phyloP scores from a whole-genome alignment of 2,888 invertebrate genomes.

The Andrena camellia region DNA sequence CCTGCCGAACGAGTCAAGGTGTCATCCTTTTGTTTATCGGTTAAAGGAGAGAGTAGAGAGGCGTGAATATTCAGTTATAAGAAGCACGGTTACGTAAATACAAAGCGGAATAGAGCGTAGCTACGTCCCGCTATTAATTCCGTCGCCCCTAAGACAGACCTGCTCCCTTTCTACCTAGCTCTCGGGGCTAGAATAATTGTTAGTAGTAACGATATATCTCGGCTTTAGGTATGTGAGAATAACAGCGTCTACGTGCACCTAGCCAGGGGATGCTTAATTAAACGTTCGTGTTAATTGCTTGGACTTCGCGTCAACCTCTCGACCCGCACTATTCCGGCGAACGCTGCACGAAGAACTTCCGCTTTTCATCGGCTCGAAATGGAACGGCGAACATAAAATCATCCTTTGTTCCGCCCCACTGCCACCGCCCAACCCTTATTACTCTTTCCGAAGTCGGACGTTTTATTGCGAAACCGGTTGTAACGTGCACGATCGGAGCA shows the following conservation, averaged over 20 bases:
- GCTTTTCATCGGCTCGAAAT: constrained; percentile 70
- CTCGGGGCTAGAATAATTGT: constrained; percentile 79
- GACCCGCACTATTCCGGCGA: constrained; percentile 65
- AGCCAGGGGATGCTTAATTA: constrained; percentile 80
- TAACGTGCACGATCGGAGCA: constrained; percentile 20
- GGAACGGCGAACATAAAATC: constrained; percentile 61
- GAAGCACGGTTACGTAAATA: constrained; percentile 57
- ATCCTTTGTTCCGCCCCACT: constrained; percentile 35
- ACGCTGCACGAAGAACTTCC: constrained; percentile 69
- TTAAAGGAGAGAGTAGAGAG: background rate
- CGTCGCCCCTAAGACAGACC: constrained; percentile 76
- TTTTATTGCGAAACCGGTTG: constrained; percentile 34
- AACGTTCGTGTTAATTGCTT: constrained; percentile 83
- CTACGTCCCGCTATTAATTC: constrained; percentile 76
- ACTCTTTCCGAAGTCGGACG: constrained; percentile 30
- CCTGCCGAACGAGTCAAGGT: background rate
- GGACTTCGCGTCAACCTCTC: constrained; percentile 79
- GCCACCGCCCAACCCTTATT: constrained; percentile 17
- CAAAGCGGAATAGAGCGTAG: constrained; percentile 52
- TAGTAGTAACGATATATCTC: constrained; percentile 81
- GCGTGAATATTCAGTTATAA: constrained; percentile 46
- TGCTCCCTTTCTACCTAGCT: constrained; percentile 59
- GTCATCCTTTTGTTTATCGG: constrained; percentile 1
- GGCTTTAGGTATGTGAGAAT: constrained; percentile 81
- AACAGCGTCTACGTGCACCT: constrained; percentile 78